A percentile compares a stretch with the other conserved stretches of the same genome.
These are phyloP conservation scores for Conus canariensis DNA, from an alignment of 2,888 invertebrate genomes.

Conservation along the genomic window DNA sequence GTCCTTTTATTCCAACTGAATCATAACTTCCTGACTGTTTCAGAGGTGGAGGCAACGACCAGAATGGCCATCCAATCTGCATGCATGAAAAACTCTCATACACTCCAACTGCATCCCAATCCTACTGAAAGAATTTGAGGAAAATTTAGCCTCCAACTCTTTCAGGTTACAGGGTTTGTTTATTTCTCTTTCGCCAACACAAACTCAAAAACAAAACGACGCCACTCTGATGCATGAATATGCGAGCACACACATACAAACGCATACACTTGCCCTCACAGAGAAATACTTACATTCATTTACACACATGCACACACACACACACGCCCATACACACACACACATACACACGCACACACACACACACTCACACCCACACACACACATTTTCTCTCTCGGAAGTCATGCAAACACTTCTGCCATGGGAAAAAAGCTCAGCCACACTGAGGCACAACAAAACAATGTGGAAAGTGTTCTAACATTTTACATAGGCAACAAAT, in stretches of 20 bases:
- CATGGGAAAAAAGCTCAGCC: neutral
- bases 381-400: neutral
- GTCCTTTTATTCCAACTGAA: neutral
- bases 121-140: neutral
- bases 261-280: neutral
- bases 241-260: neutral
- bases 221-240: neutral
- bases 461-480: neutral
- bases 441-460: slow-evolving; percentile 4
- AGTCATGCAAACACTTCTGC: neutral
- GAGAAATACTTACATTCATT: neutral
- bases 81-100: neutral
- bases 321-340: neutral
- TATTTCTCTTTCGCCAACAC: neutral
- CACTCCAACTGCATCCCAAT: no score
- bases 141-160: neutral
- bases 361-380: slow-evolving; percentile 1
- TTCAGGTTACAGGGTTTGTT: neutral
- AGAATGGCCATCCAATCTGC: neutral
- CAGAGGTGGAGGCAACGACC: neutral
- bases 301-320: neutral
- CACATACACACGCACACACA: neutral
- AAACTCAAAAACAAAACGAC: neutral
- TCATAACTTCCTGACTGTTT: neutral
- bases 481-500: slow-evolving; percentile 75